Conservation (phyloP, 1,140 invertebrate genomes). For the Hycleus phaleratus region DNA sequence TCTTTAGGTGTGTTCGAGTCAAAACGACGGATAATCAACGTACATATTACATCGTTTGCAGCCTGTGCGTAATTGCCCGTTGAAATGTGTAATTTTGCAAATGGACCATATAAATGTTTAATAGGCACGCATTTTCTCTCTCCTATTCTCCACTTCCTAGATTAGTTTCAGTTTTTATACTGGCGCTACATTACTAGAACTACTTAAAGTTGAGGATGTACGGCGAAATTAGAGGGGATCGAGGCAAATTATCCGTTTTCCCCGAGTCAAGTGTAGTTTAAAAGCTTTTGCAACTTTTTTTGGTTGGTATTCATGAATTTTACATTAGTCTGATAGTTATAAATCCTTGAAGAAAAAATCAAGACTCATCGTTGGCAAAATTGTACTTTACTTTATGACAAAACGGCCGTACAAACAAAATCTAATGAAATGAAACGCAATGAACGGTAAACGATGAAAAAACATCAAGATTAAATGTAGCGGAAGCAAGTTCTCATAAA, state of each 20-base stretch:
- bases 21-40: constrained; percentile 14
- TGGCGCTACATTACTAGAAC: not conserved
- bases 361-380: no score
- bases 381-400: no score
- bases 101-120: constrained; percentile 23
- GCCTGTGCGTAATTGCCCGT: constrained; percentile 19
- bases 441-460: constrained; percentile 9
- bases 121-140: constrained; percentile 15
- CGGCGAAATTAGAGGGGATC: no score
- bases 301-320: no score
- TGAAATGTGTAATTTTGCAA: constrained; percentile 23
- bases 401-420: not conserved
- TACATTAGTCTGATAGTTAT: no score
- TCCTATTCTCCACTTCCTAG: constrained; percentile 8
- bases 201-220: no score
- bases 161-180: constrained; percentile 16
- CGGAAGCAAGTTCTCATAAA: constrained; percentile 9
- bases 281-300: no score
- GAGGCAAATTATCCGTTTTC: no score
- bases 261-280: no score
- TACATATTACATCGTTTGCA: constrained; percentile 18
- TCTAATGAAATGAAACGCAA: constrained; percentile 11
- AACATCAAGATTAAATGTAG: constrained; percentile 13
- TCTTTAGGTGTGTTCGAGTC: constrained; percentile 16
- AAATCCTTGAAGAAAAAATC: no score